Evolutionary conservation across 1,140 invertebrate species (phyloP), one percentile per base, ranked within the genome.

Genomic region (Drosophila equinoxialis): DNA sequence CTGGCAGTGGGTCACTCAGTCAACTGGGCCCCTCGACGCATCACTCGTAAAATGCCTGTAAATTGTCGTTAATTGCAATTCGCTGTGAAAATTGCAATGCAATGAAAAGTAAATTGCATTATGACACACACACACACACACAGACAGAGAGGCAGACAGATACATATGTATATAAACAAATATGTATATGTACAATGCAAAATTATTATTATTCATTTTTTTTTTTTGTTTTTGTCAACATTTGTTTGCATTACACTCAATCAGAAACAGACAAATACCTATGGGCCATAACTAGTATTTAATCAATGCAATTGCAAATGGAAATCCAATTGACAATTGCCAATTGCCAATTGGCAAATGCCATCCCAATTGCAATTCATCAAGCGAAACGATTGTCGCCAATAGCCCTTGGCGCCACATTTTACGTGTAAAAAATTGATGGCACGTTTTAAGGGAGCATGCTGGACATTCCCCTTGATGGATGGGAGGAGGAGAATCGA

Each of bases 11-110:
- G 83, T 87, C 83, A 87, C 69, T 86, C 74, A 81, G 82, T 77
- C 45, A 65, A 42, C 8, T 23, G 57, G 48, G 41, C 57, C 65
- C 39, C 59, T 37, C 55, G 73, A 64, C 65, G 67, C 30, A 48
- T 48, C 62, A 65, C 6, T 41, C 54, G 7, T 37, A 17, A 84
- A 84, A 75, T 87, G 65, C 67, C 68, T 65, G 79, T 71, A 68
- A 85, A 86, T 86, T 77, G 83, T 58, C 79, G 70, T 73, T 83
- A 87, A 87, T 87, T 87, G 83, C 77, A 89, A 79, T 78, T 85
- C 68, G 74, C 69, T 73, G 76, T 20, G 54, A 79, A 74, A 83
- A 72, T 72, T 78, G 57, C 66, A 71, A 68, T 68, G 76, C 76
- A 65, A 79, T 83, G 51, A 67, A 60, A 42, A 51, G 45, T 39